Evolutionary conservation across 2,113 vertebrate genomes (phyloP).

Genomic region (Atherinomorus stipes): DNA sequence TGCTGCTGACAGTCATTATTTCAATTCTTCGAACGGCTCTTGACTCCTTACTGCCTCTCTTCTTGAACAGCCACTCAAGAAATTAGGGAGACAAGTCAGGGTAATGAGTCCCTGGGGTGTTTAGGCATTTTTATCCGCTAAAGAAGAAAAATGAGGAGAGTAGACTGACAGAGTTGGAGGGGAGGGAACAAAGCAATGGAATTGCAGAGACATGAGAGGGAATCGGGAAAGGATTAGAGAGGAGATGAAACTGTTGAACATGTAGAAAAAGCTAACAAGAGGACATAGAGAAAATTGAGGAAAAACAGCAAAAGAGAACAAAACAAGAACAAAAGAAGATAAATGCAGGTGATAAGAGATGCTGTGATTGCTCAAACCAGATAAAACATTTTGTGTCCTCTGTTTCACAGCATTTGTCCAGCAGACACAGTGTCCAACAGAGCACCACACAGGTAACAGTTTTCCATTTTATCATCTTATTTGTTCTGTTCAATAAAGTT

Average conservation of each 20-base stretch:
- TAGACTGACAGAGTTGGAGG: background rate
- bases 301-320: background rate
- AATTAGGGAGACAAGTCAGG: conserved; percentile 32
- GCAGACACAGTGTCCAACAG: conserved; percentile 96
- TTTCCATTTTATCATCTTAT: background rate
- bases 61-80: background rate
- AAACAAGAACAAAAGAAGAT: background rate
- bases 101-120: conserved; percentile 47
- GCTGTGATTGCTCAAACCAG: background rate
- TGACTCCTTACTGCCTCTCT: conserved; percentile 11
- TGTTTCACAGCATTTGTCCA: conserved; percentile 91
- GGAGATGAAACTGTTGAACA: background rate
- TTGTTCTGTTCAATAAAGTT: background rate
- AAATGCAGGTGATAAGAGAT: background rate
- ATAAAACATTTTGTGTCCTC: conserved; percentile 11
- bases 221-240: background rate
- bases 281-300: too few species aligned
- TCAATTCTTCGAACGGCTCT: conserved; percentile 47
- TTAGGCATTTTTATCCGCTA: conserved; percentile 27
- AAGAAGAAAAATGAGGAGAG: background rate
- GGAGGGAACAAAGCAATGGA: background rate
- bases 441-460: conserved; percentile 93
- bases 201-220: background rate
- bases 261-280: background rate
- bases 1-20: conserved; percentile 33